Percentiles rank a stretch among this genome's conserved stretches.
These are phyloP conservation scores for Pseudomyrmex dendroicus DNA, from an alignment of 1,140 invertebrate species.

Conservation along the genomic window DNA sequence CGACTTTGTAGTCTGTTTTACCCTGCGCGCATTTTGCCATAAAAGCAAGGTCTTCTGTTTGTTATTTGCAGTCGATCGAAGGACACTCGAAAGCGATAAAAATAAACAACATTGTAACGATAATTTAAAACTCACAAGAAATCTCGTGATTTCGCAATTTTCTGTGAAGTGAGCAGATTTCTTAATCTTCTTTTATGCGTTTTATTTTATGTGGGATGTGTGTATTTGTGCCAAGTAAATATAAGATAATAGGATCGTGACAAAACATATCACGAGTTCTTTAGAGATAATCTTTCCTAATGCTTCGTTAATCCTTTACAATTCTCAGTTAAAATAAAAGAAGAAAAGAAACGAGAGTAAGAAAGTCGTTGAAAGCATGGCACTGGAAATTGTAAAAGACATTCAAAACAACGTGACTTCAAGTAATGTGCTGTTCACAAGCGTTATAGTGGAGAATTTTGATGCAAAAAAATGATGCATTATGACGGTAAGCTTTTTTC, in stretches of 20 bases:
- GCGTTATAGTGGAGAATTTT: background rate
- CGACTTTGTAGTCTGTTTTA: conserved; percentile 41
- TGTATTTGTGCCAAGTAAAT: background rate
- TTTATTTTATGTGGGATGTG: too few relatives aligned
- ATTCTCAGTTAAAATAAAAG: background rate
- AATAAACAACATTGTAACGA: background rate
- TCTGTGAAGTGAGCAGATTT: background rate
- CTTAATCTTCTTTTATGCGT: too few relatives aligned
- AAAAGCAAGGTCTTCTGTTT: background rate
- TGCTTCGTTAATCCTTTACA: background rate
- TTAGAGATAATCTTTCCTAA: background rate
- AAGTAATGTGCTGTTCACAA: background rate
- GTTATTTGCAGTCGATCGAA: conserved; percentile 28
- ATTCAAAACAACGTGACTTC: background rate
- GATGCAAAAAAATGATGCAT: background rate
- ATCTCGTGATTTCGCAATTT: background rate
- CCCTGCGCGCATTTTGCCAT: background rate
- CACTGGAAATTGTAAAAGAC: background rate
- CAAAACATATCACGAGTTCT: background rate
- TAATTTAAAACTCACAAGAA: background rate
- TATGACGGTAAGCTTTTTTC: background rate
- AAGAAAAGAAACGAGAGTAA: background rate
- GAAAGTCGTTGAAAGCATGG: background rate
- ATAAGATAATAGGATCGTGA: background rate
- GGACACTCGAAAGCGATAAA: background rate